A percentile compares a stretch with the other conserved stretches of the same genome.
Conservation (phyloP, 2,888 invertebrate species). For the Brenthis hecate region DNA sequence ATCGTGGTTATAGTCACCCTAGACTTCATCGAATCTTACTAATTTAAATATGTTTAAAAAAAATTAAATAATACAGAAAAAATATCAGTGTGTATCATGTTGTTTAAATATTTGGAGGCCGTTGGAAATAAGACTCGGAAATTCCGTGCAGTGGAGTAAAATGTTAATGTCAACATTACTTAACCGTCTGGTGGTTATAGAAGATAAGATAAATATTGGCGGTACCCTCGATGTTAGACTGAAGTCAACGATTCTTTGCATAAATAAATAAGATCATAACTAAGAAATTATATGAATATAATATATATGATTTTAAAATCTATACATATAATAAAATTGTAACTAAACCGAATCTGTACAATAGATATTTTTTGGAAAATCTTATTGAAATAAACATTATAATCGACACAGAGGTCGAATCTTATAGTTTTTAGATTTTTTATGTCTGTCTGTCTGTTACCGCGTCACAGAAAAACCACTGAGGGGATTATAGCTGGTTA, state of each 20-base stretch:
- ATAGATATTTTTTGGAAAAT: too few species aligned
- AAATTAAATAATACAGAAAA: background rate
- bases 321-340: too few species aligned
- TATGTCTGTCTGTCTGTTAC: too few species aligned
- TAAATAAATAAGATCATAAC: constrained; percentile 1
- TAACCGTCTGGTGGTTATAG: constrained; percentile 6
- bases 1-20: too few species aligned
- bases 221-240: constrained; percentile 8
- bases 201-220: constrained; percentile 13
- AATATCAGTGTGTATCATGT: background rate
- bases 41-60: background rate
- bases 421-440: too few species aligned
- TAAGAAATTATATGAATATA: background rate
- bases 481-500: too few species aligned
- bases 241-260: constrained; percentile 6
- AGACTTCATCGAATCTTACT: background rate
- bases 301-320: too few species aligned
- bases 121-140: constrained; percentile 9
- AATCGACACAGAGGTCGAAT: too few species aligned
- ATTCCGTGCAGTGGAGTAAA: constrained; percentile 11
- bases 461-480: too few species aligned
- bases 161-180: constrained; percentile 9
- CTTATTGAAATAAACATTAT: too few species aligned
- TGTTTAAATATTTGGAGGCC: constrained; percentile 1
- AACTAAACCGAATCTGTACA: too few species aligned